These are phyloP conservation scores for Spatula versicolor DNA, from an alignment of 2,797 vertebrate species.

Conservation along the genomic window DNA sequence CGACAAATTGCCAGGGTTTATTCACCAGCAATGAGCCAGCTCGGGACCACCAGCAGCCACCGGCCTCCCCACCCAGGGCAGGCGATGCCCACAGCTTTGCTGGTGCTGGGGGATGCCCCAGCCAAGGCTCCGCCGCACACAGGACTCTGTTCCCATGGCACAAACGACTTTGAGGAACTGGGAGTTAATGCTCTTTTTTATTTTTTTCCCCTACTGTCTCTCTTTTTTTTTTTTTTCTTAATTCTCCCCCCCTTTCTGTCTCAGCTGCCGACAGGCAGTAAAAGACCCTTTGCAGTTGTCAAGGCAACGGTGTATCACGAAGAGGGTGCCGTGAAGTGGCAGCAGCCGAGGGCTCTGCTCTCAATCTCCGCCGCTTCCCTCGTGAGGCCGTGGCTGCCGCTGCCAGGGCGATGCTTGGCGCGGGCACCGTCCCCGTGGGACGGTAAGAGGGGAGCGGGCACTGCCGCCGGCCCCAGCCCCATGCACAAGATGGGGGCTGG, in stretches of 20 bases:
- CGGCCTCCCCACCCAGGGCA: accelerated
- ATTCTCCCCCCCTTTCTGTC: not conserved
- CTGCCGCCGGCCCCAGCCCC: not conserved
- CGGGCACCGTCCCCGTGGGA: accelerated
- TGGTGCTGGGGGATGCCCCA: accelerated
- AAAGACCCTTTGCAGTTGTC: slow-evolving; percentile 71
- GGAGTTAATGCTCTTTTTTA: not conserved
- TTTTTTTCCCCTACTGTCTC: accelerated
- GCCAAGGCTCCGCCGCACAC: accelerated
- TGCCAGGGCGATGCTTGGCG: not conserved
- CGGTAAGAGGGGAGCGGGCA: not conserved
- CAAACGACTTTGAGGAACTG: not conserved
- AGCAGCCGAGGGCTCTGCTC: slow-evolving; percentile 58
- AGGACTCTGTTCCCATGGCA: not conserved
- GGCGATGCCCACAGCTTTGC: not conserved
- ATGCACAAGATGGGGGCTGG: accelerated
- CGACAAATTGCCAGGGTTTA: not conserved
- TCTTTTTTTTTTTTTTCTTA: too few relatives aligned
- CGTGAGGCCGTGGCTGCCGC: not conserved
- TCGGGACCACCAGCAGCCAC: accelerated
- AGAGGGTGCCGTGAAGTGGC: slow-evolving; percentile 54
- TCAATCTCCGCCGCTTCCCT: not conserved
- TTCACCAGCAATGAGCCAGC: not conserved
- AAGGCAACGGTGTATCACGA: slow-evolving; percentile 55
- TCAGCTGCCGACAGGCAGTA: slow-evolving; percentile 63